Conservation (phyloP, 1,140 invertebrate genomes). For the Mycetomoellerius zeteki region DNA sequence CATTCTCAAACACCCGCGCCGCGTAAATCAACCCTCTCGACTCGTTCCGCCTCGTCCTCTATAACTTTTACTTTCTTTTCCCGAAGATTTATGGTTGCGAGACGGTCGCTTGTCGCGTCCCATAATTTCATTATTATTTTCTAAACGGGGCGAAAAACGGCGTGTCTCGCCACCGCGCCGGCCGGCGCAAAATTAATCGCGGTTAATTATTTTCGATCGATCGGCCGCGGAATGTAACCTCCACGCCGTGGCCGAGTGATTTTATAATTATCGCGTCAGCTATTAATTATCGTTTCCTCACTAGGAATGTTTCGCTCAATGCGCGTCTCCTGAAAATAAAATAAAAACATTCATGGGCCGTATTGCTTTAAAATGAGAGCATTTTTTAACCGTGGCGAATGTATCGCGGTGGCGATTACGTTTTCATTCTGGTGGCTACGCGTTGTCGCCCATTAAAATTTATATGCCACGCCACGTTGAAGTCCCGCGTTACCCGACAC, state of each 20-base stretch:
- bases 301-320: slow-evolving; percentile 12
- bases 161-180: slow-evolving; percentile 7
- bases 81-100: slow-evolving; percentile 33
- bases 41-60: neutral
- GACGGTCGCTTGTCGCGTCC: slow-evolving; percentile 50
- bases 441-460: slow-evolving; percentile 41
- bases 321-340: slow-evolving; percentile 22
- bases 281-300: slow-evolving; percentile 55
- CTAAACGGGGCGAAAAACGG: slow-evolving; percentile 37
- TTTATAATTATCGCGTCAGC: slow-evolving; percentile 44
- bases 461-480: slow-evolving; percentile 14
- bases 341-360: slow-evolving; percentile 26
- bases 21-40: slow-evolving; percentile 42
- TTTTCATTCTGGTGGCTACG: slow-evolving; percentile 30
- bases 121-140: slow-evolving; percentile 60
- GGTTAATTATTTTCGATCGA: slow-evolving; percentile 61
- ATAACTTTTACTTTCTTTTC: slow-evolving; percentile 59
- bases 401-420: slow-evolving; percentile 21
- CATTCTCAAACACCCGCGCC: slow-evolving; percentile 21
- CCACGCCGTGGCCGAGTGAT: slow-evolving; percentile 25
- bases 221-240: slow-evolving; percentile 1
- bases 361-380: slow-evolving; percentile 18
- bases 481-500: neutral
- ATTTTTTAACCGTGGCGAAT: slow-evolving; percentile 3
- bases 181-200: slow-evolving; percentile 48